Evolutionary conservation across 2,888 invertebrate genomes (phyloP).

Genomic region (Pachliopta kotzebuea): DNA sequence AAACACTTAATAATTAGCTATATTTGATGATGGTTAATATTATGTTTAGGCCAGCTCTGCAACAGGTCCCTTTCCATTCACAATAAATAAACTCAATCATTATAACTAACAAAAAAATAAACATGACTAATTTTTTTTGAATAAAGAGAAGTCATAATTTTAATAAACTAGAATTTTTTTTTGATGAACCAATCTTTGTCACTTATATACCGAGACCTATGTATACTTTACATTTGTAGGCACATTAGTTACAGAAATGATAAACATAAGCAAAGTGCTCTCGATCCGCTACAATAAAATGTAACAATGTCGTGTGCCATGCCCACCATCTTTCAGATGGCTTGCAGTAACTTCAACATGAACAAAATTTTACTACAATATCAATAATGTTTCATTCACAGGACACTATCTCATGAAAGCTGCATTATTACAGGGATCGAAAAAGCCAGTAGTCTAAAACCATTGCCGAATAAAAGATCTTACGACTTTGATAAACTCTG

Average conservation of each 20-base stretch:
- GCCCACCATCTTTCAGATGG: constrained; percentile 69
- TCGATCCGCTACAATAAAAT: constrained; percentile 73
- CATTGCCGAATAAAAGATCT: constrained; percentile 66
- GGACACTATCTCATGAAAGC: constrained; percentile 53
- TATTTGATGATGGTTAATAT: constrained; percentile 54
- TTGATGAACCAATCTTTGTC: constrained; percentile 66
- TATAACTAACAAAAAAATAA: constrained; percentile 42
- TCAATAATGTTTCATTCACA: constrained; percentile 39
- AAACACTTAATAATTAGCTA: constrained; percentile 53
- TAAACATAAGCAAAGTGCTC: constrained; percentile 72
- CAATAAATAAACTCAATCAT: constrained; percentile 27
- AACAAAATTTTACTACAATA: constrained; percentile 50
- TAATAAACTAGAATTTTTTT: constrained; percentile 57
- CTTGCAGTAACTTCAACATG: constrained; percentile 64
- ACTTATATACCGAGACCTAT: constrained; percentile 71
- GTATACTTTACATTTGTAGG: constrained; percentile 78
- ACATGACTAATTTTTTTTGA: constrained; percentile 44
- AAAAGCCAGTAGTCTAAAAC: constrained; percentile 64
- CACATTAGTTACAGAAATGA: constrained; percentile 74
- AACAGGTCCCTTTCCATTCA: constrained; percentile 43
- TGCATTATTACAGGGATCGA: constrained; percentile 64
- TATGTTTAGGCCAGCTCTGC: constrained; percentile 66
- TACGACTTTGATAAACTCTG: constrained; percentile 51
- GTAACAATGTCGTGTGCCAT: constrained; percentile 61
- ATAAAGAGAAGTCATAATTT: constrained; percentile 49